A percentile compares a stretch with the other conserved stretches of the same genome.
Conservation (phyloP, 2,113 vertebrate genomes). For the Tetrax tetrax region DNA sequence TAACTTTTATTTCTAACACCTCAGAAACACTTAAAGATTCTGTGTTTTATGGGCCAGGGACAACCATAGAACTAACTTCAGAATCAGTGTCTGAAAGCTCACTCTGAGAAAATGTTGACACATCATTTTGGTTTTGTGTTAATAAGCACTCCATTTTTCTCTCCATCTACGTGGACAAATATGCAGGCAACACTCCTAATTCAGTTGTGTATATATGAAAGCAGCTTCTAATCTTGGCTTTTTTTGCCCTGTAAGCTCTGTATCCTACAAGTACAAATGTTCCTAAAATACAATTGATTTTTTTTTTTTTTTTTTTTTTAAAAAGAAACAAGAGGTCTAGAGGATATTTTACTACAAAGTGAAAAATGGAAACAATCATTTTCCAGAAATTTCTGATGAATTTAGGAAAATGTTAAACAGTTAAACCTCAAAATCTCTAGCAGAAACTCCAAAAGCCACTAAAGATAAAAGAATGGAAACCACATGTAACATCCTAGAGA, state of each 20-base stretch:
- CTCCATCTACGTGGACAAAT: not conserved
- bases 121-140: not conserved
- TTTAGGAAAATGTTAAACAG: not conserved
- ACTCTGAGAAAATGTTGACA: not conserved
- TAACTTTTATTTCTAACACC: not conserved
- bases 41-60: not conserved
- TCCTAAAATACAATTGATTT: not conserved
- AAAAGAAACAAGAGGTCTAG: not conserved
- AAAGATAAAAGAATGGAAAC: constrained; percentile 14
- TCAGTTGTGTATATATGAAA: not conserved
- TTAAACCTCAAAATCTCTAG: not conserved
- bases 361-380: not conserved
- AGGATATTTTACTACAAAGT: not conserved
- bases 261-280: not conserved
- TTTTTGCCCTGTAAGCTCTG: not conserved
- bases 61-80: not conserved
- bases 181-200: not conserved
- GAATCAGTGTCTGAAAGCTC: not conserved
- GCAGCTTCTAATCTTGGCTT: not conserved
- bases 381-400: constrained; percentile 1
- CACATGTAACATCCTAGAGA: not conserved
- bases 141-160: not conserved
- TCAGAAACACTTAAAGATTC: not conserved
- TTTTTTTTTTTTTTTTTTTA: not conserved
- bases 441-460: constrained; percentile 2